These are phyloP conservation scores for Chirona hameri DNA, from an alignment of 2,888 invertebrate species.

Conservation along the genomic window DNA sequence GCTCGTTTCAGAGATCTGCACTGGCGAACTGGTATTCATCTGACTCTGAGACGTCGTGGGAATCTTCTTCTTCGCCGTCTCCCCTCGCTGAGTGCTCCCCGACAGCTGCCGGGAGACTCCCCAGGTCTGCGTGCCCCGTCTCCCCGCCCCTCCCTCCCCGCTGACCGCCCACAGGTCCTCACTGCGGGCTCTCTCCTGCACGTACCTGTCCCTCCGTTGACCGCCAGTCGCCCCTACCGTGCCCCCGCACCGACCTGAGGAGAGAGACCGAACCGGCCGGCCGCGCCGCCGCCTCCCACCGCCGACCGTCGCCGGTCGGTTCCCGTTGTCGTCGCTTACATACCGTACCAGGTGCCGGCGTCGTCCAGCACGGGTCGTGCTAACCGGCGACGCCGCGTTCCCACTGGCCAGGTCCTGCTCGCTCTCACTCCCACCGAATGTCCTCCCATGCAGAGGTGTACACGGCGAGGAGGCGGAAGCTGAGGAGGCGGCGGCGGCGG, in stretches of 20 bases:
- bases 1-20: neutral
- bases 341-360: conserved; percentile 64
- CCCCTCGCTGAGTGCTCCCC: neutral
- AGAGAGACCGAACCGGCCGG: conserved; percentile 76
- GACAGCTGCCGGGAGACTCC: neutral
- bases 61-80: neutral
- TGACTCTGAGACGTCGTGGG: too few species aligned
- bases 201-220: conserved; percentile 55
- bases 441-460: conserved; percentile 63
- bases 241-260: conserved; percentile 77
- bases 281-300: conserved; percentile 71
- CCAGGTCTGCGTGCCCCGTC: neutral
- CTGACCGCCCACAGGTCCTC: conserved; percentile 53
- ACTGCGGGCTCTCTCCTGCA: conserved; percentile 48
- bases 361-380: conserved; percentile 44
- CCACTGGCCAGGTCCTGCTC: conserved; percentile 59
- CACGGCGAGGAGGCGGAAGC: conserved; percentile 52
- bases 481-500: conserved; percentile 73
- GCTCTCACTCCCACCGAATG: neutral
- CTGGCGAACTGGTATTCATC: neutral
- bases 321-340: conserved; percentile 70
- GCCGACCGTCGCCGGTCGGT: conserved; percentile 82
- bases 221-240: conserved; percentile 72
- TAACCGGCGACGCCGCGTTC: conserved; percentile 77
- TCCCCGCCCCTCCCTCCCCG: conserved; percentile 62